These are phyloP conservation scores for Ryuthela nishihirai DNA, from an alignment of 2,888 invertebrate species.

Conservation along the genomic window DNA sequence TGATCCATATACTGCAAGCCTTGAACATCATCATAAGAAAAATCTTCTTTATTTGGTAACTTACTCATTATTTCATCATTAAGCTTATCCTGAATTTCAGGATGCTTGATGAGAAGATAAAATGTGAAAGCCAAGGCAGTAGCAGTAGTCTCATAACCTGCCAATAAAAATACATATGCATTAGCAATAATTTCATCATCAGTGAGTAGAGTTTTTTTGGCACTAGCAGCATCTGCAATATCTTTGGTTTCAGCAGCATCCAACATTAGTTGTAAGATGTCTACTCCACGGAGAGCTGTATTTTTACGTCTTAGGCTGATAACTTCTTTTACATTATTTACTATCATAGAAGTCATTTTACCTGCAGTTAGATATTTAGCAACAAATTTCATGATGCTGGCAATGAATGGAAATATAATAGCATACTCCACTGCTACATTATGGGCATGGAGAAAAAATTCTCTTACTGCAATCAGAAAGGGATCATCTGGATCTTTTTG, in stretches of 20 bases:
- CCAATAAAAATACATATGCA: conserved; percentile 33
- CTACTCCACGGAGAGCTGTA: conserved; percentile 41
- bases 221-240: background rate
- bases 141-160: conserved; percentile 55
- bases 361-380: conserved; percentile 46
- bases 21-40: conserved; percentile 1
- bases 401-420: conserved; percentile 46
- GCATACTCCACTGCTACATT: conserved; percentile 45
- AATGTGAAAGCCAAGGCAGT: conserved; percentile 54
- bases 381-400: conserved; percentile 41
- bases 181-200: conserved; percentile 38
- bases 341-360: conserved; percentile 46
- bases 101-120: conserved; percentile 54
- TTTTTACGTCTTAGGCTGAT: conserved; percentile 43
- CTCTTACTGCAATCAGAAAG: conserved; percentile 46
- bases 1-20: conserved; percentile 31
- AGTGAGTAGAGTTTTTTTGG: background rate
- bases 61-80: conserved; percentile 50
- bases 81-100: conserved; percentile 52
- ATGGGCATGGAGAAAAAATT: conserved; percentile 46
- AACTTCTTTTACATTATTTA: conserved; percentile 45
- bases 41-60: background rate
- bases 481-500: conserved; percentile 50
- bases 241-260: conserved; percentile 45
- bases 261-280: conserved; percentile 53